Base-by-base conservation (phyloP, 2,888 invertebrate species). In the Drosophila gaucha region DNA sequence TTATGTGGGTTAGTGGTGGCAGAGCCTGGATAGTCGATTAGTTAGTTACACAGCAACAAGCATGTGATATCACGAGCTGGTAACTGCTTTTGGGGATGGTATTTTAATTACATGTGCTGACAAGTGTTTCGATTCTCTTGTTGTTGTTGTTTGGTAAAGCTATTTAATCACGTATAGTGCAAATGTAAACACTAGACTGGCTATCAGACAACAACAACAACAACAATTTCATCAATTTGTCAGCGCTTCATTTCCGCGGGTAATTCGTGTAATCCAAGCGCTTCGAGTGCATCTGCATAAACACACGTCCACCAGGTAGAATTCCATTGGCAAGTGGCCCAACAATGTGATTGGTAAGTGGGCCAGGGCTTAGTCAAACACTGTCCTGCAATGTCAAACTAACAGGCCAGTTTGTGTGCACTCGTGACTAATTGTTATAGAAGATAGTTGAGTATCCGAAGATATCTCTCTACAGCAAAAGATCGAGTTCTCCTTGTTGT, bases 71-170 rank as follows among this genome's bases (percentile, higher is more conserved):
- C 63, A 44, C 26, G 31, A 31, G 20, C 26, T 26, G 10, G 58
- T 55, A 47, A 50, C 30, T 47, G 28, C 28, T 49, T 60, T 67
- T 55, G 74, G 65, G 71, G 60, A 62, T 68, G 54, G 62, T 74
- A 67, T 80, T 80, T 83, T 86, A 82, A 82, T 82, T 77, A 86
- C 56, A 68, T 58, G 51, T 47, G 51, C 43, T 39, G 41, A 77
- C 52, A 60, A 83, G 80, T 69, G 67, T 50, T 72, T 65, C 39
- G 52, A 30, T 47, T 31, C 14, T 26, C 28, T 26, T 44, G 12
- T 44, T 28, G 18, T 30, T 26, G 3, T 9, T 41, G 41, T 18
- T n/a, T n/a, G n/a, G n/a, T n/a, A n/a, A 39, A 57, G 39, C 30
- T 30, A 51, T 65, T 49, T 72, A 60, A 50, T 54, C 39, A 50